Evolutionary conservation across 1,140 invertebrate genomes (phyloP), one percentile per base, ranked within the genome.

Genomic region (Ceratosolen solmsi): DNA sequence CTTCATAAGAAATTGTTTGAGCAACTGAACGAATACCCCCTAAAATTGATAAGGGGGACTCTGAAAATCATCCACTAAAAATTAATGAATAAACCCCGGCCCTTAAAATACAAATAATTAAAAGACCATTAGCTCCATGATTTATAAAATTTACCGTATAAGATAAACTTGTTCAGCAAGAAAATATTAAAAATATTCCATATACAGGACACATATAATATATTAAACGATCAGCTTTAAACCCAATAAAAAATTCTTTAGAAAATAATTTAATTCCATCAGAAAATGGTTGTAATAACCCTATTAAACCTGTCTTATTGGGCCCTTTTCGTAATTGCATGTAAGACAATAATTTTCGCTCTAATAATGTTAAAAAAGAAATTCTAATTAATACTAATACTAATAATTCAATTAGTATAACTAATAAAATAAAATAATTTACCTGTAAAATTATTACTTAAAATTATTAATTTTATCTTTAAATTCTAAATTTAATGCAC

Each of bases 271-370:
- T 95, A 91, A 94, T 92, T 77, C 92, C 94, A 93, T 95, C 94
- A 84, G 89, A 89, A 93, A 95, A 93, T 89, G 94, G 93, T 86
- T 95, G 94, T 84, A 93, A 88, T 88, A 94, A 84, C 25, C 94
- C 94, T 82, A 92, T 86, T 87, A 93, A 89, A 9, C 93, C 91
- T 46, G 94, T 89, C 87, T 94, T 95, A 93, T 94, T 94, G 83
- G 94, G 94, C 1, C 94, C 94, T 89, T 94, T 94, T 54, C 94
- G 94, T 92, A 94, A 90, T 91, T 95, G 94, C 92, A 94, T 93
- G 90, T 94, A 94, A 49, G 94, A 92, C 87, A 76, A 41, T 70
- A 81, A 17, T 76, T 95, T 94, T 65, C 94, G 94, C 83, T 95
- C 94, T 87, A 94, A 91, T 89, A 95, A 92, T 87, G 93, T 94